Percentiles rank a stretch among this genome's conserved stretches.
Conservation (phyloP, 2,888 invertebrate genomes). For the Zygothrica quintamaculata region DNA sequence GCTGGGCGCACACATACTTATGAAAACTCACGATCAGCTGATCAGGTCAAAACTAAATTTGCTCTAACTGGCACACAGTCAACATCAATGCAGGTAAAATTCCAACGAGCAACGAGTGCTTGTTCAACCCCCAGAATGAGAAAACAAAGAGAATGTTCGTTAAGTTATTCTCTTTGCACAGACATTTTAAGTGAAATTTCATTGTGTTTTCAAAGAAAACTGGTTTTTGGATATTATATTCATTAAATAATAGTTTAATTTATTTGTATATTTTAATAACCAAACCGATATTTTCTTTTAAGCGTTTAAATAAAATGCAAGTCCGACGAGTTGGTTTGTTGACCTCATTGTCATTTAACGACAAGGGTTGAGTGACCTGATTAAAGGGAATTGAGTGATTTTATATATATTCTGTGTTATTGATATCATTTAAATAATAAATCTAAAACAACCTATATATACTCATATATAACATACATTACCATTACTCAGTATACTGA, state of each 20-base stretch:
- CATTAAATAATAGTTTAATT: conserved; percentile 27
- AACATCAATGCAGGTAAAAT: conserved; percentile 41
- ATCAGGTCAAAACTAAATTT: conserved; percentile 47
- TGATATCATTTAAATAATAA: too few relatives aligned
- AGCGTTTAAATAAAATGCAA: too few relatives aligned
- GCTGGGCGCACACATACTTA: conserved; percentile 33
- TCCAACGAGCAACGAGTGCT: conserved; percentile 24
- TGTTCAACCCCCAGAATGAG: conserved; percentile 46
- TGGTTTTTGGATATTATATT: conserved; percentile 7
- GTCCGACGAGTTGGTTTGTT: conserved; percentile 63
- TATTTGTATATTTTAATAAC: too few relatives aligned
- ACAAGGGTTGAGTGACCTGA: conserved; percentile 74
- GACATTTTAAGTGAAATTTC: conserved; percentile 64
- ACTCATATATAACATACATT: background rate
- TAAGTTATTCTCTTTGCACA: conserved; percentile 9
- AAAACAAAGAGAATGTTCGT: conserved; percentile 13
- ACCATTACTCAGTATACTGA: background rate
- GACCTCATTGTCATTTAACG: conserved; percentile 66
- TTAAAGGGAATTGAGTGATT: conserved; percentile 44
- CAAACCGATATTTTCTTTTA: too few relatives aligned
- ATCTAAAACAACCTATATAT: too few relatives aligned
- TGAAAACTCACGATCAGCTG: conserved; percentile 66
- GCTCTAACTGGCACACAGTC: conserved; percentile 30
- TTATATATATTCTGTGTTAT: background rate
- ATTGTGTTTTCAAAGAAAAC: conserved; percentile 15